Conservation (phyloP, 2,113 vertebrate genomes). For the Anthoscopus minutus region DNA sequence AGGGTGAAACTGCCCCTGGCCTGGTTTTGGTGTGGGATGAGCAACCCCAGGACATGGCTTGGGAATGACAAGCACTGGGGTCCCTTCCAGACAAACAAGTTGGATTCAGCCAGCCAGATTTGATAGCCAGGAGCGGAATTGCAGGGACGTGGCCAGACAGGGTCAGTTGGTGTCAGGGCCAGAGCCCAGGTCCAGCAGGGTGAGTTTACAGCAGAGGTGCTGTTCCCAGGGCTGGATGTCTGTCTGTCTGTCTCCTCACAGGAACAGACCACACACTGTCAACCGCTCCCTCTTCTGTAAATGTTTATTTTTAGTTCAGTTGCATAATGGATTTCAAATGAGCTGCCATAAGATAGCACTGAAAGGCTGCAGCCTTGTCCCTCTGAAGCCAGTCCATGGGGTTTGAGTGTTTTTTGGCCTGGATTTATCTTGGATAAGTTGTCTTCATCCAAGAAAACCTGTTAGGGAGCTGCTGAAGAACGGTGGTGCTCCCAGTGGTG, state of each 20-base stretch:
- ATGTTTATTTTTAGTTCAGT: slow-evolving; percentile 40
- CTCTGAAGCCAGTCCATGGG: not conserved
- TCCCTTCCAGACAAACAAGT: not conserved
- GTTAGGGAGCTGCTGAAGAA: not conserved
- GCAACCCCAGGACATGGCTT: not conserved
- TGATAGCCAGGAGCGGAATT: not conserved
- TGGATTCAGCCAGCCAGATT: not conserved
- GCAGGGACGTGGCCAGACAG: accelerated
- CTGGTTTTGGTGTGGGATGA: not conserved
- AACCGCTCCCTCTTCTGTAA: not conserved
- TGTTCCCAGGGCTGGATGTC: not conserved
- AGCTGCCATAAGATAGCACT: slow-evolving; percentile 12
- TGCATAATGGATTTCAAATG: slow-evolving; percentile 32
- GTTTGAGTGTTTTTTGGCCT: not conserved
- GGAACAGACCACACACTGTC: not conserved
- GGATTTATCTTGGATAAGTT: not conserved
- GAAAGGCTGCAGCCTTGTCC: not conserved
- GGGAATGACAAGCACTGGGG: not conserved
- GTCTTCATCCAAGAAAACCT: not conserved
- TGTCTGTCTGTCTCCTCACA: not conserved
- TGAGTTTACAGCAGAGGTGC: slow-evolving; percentile 8
- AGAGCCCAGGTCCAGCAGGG: not conserved
- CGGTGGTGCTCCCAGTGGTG: not conserved
- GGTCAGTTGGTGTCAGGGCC: not conserved
- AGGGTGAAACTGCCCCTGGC: not conserved